These are phyloP conservation scores for Nanorana parkeri DNA, from an alignment of 2,113 vertebrate genomes.

Conservation along the genomic window DNA sequence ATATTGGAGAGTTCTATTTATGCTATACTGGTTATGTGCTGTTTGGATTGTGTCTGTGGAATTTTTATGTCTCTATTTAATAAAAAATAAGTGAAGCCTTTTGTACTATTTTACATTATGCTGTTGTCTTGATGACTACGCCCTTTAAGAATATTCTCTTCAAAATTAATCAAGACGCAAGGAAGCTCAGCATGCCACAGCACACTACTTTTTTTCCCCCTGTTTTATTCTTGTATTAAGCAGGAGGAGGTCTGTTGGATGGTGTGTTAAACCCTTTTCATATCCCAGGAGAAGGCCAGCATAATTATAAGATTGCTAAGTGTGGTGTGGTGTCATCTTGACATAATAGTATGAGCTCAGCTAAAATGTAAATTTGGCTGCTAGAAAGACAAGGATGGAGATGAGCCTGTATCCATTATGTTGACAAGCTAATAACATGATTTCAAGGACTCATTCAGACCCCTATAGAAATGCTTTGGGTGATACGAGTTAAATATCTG, in stretches of 20 bases:
- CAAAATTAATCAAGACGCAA: neutral
- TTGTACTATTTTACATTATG: neutral
- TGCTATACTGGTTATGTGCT: no score
- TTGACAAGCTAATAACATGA: neutral
- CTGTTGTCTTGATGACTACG: neutral
- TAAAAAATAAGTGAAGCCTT: no score
- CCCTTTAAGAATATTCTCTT: neutral
- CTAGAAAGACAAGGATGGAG: slow-evolving; percentile 10
- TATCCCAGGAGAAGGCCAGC: neutral
- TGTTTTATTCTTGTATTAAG: neutral
- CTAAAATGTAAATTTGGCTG: slow-evolving; percentile 28
- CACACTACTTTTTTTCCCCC: neutral
- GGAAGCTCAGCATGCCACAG: neutral
- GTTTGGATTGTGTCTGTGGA: no score
- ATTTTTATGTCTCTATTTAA: no score
- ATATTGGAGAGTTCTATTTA: no score
- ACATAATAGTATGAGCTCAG: slow-evolving; percentile 25
- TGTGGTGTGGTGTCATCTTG: slow-evolving; percentile 36
- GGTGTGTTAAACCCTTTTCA: slow-evolving; percentile 27
- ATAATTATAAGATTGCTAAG: slow-evolving; percentile 33
- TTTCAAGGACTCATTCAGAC: neutral
- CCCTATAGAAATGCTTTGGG: neutral
- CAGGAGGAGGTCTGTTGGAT: neutral
- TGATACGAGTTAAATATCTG: neutral
- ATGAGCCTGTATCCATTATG: slow-evolving; percentile 17